A percentile compares a stretch with the other conserved stretches of the same genome.
These are phyloP conservation scores for Nemurella pictetii DNA, from an alignment of 2,888 invertebrate genomes.

Conservation along the genomic window DNA sequence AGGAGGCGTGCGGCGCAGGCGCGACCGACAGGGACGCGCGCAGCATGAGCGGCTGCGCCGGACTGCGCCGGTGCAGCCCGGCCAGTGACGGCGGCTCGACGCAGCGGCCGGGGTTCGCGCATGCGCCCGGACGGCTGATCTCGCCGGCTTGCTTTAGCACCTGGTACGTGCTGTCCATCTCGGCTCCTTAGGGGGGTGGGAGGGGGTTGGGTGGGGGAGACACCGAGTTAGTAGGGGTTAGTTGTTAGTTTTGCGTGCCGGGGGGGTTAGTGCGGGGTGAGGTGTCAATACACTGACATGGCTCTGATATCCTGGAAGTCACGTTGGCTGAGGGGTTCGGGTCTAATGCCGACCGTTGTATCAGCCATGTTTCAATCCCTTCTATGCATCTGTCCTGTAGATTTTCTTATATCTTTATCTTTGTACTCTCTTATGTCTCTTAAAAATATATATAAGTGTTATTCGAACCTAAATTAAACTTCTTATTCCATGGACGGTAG, in stretches of 20 bases:
- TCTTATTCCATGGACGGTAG: no score
- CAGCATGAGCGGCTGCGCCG: conserved; percentile 36
- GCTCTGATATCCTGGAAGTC: no score
- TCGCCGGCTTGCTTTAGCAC: conserved; percentile 93
- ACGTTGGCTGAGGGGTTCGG: no score
- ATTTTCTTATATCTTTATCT: no score
- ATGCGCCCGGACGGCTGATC: conserved; percentile 55
- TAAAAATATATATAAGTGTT: no score
- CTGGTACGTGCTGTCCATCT: conserved; percentile 92
- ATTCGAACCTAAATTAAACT: no score
- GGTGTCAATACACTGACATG: background rate
- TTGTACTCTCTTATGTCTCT: no score
- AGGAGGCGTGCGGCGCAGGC: conserved; percentile 64
- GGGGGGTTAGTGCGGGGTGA: background rate
- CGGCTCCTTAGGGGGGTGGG: conserved; percentile 34
- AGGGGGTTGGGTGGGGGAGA: background rate
- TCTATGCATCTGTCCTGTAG: no score
- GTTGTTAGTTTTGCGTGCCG: background rate
- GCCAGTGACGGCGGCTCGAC: conserved; percentile 55
- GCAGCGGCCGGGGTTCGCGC: conserved; percentile 47
- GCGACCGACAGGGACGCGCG: conserved; percentile 47
- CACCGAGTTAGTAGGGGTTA: background rate
- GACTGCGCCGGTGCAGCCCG: conserved; percentile 49
- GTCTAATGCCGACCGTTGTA: no score
- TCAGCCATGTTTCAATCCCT: no score